phyloP scores from a whole-genome alignment of 2,888 invertebrate species.

The Salticus scenicus region DNA sequence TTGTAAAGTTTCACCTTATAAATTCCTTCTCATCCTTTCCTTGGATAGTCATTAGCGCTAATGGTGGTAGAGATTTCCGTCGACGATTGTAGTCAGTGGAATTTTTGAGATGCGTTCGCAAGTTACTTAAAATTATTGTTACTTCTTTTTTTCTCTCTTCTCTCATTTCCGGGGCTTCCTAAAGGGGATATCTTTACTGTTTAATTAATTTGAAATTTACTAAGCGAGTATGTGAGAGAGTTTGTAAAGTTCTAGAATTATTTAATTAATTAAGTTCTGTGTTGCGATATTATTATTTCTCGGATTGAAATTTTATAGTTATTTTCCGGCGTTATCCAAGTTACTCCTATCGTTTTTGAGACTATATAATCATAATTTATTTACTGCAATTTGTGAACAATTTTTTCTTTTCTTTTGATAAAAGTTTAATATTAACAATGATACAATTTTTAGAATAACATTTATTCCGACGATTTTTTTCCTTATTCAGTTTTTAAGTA shows the following conservation, averaged over 20 bases:
- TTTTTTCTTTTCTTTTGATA: no score
- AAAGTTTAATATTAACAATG: no score
- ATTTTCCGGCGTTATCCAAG: no score
- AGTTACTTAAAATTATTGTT: constrained; percentile 1
- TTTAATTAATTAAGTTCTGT: neutral
- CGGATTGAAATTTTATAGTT: no score
- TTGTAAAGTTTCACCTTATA: constrained; percentile 29
- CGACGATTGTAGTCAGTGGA: constrained; percentile 1
- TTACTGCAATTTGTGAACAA: no score
- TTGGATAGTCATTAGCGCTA: constrained; percentile 58
- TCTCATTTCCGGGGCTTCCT: neutral
- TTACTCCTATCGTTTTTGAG: no score
- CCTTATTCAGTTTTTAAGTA: no score
- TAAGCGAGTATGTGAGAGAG: neutral
- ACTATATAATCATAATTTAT: no score
- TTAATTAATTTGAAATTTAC: constrained; percentile 12
- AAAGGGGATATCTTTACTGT: neutral
- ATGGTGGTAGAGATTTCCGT: constrained; percentile 40
- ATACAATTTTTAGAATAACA: no score
- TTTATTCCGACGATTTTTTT: no score
- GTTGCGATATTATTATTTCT: neutral
- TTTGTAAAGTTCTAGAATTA: neutral
- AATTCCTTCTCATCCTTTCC: constrained; percentile 27
- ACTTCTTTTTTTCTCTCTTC: neutral
- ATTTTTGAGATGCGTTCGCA: neutral